Evolutionary conservation across 2,113 vertebrate genomes (phyloP).

Genomic region (Spea bombifrons): DNA sequence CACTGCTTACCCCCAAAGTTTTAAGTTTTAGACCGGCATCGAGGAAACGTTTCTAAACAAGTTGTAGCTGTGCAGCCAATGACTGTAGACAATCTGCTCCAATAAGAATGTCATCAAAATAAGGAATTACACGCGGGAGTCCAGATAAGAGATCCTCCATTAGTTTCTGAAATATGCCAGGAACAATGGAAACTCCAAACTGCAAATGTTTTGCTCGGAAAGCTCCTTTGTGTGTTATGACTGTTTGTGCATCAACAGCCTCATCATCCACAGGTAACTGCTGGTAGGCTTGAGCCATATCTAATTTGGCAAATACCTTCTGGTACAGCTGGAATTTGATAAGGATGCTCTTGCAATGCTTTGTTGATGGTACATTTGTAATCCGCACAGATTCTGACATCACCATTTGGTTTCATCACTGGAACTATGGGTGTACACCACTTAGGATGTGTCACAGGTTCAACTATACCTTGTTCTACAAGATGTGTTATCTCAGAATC

Average conservation of each 20-base stretch:
- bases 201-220: conserved; percentile 5
- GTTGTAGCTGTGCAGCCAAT: neutral
- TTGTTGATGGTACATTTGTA: no score
- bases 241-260: rapidly evolving
- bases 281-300: conserved; percentile 2
- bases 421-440: no score
- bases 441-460: no score
- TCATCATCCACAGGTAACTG: conserved; percentile 12
- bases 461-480: no score
- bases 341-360: no score
- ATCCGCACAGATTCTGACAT: neutral
- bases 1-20: neutral
- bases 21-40: neutral
- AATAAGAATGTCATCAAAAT: no score
- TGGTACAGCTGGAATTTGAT: no score
- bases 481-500: no score
- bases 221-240: conserved; percentile 12
- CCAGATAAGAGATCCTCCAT: conserved; percentile 9
- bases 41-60: neutral
- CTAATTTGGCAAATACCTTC: conserved; percentile 12
- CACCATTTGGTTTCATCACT: neutral
- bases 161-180: neutral
- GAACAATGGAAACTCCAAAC: conserved; percentile 26
- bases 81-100: neutral
- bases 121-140: rapidly evolving